Evolutionary conservation across 2,797 vertebrate species (phyloP), one percentile per base, ranked within the genome.

Genomic region (Squalus acanthias): DNA sequence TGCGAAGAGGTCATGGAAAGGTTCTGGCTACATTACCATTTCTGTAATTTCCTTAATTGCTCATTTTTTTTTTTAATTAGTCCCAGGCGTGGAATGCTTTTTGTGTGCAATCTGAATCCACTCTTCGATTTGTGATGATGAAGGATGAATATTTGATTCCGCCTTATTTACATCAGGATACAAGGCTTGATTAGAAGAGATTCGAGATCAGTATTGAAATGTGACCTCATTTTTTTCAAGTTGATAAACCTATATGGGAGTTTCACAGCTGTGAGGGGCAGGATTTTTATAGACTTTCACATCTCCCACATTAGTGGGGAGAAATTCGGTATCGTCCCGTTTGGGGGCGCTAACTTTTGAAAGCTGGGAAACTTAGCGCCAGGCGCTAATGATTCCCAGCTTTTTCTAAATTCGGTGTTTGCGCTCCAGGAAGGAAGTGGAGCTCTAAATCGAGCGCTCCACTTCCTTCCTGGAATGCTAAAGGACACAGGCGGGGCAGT

Each of bases 21-120:
- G 96, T 97, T 97, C 96, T 96, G 79, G 97, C 69, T 96, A 96
- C 9, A 96, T 97, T 91, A 69, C 96, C 97, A 96, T 97, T 97
- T 97, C 97, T 97, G 97, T 96, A 97, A 97, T 82, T 96, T 91
- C 96, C 91, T 97, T 98, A 97, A 98, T 97, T 97, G 97, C 97
- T 97, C 97, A 96, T 98, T 98, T 97, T 97, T 97, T 97, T 96
- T 96, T 26, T 97, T 97, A 97, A 97, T 98, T 97, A 97, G 97
- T 97, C 97, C 97, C 97, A 97, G 96, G 97, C 95, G 97, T 96
- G 96, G 60, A 65, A 92, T 29, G 97, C 63, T 70, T 96, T 96
- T 96, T 96, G 88, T 97, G 63, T 10, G 76, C 97, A 97, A 97
- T 97, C 97, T 97, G 60, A 96, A 1, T 96, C 50, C 0, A 96